These are phyloP conservation scores for Dugesia japonica DNA, from an alignment of 2,888 invertebrate genomes.

Conservation along the genomic window DNA sequence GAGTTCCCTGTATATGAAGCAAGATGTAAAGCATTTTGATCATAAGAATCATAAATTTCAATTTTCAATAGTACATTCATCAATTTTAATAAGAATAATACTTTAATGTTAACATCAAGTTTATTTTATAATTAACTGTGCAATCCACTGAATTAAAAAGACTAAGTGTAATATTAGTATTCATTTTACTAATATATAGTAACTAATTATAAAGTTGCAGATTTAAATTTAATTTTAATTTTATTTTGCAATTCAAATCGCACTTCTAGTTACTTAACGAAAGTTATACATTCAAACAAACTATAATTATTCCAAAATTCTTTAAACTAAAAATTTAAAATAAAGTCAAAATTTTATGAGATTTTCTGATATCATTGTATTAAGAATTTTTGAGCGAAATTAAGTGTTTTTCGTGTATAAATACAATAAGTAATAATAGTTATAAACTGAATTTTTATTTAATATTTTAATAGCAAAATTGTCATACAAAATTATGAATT, in stretches of 20 bases:
- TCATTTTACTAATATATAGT: not conserved
- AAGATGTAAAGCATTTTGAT: not conserved
- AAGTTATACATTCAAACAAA: not conserved
- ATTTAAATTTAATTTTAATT: not conserved
- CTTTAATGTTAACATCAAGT: not conserved
- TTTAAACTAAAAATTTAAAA: too few species aligned
- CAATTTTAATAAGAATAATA: not conserved
- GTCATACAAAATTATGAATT: too few species aligned
- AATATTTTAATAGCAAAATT: too few species aligned
- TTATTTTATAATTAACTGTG: not conserved
- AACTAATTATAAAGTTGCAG: not conserved
- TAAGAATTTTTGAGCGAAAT: too few species aligned
- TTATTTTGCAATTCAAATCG: not conserved
- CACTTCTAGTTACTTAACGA: not conserved
- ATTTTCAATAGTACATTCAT: too few species aligned
- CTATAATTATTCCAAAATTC: too few species aligned
- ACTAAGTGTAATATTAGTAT: not conserved
- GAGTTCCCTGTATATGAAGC: not conserved
- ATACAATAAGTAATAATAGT: too few species aligned
- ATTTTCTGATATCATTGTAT: too few species aligned
- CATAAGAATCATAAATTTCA: not conserved
- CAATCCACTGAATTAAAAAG: not conserved
- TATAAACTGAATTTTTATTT: too few species aligned
- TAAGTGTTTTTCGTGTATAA: too few species aligned
- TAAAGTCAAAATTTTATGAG: too few species aligned